These are phyloP conservation scores for Bicyclus anynana DNA, from an alignment of 1,140 invertebrate genomes.

Conservation along the genomic window DNA sequence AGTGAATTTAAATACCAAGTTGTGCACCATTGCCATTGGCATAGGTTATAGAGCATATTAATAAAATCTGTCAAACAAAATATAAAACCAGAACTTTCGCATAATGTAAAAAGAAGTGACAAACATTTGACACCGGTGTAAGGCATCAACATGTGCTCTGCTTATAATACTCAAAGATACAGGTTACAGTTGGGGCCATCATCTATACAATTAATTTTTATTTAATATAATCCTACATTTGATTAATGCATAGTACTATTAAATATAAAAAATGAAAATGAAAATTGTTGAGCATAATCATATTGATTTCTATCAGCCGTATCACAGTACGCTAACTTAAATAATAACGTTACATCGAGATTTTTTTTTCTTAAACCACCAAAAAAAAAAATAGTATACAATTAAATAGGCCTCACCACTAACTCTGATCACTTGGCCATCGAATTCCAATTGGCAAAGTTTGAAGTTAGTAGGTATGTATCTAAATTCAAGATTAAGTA, in stretches of 20 bases:
- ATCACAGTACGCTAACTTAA: constrained; percentile 71
- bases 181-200: neutral
- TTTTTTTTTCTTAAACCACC: constrained; percentile 7
- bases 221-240: constrained; percentile 47
- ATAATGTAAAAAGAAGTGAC: too few relatives aligned
- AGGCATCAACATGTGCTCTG: too few relatives aligned
- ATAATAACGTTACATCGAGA: constrained; percentile 35
- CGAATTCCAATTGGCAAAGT: too few relatives aligned
- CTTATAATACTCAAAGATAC: neutral
- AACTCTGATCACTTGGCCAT: too few relatives aligned
- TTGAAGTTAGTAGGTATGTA: too few relatives aligned
- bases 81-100: too few relatives aligned
- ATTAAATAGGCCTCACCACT: neutral
- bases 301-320: constrained; percentile 55
- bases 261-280: constrained; percentile 17
- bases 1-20: too few relatives aligned
- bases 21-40: too few relatives aligned
- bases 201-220: constrained; percentile 26
- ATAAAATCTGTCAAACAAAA: too few relatives aligned
- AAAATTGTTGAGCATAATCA: constrained; percentile 63
- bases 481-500: too few relatives aligned
- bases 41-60: too few relatives aligned
- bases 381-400: constrained; percentile 4
- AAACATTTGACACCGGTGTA: too few relatives aligned
- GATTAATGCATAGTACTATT: constrained; percentile 38